A percentile compares a stretch with the other conserved stretches of the same genome.
These are phyloP conservation scores for Acyrthosiphon pisum DNA, from an alignment of 1,140 invertebrate species.

Conservation along the genomic window DNA sequence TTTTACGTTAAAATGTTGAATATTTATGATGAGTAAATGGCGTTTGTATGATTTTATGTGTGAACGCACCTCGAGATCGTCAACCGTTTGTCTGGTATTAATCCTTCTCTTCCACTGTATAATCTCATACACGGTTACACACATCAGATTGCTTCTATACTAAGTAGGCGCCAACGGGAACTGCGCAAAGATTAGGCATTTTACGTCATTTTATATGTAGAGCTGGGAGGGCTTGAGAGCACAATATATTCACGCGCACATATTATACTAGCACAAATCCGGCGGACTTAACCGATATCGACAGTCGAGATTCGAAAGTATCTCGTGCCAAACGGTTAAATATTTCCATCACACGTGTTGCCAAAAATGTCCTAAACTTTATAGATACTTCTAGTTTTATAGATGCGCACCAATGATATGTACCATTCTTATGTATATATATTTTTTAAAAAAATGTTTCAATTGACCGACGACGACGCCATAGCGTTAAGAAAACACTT, in stretches of 20 bases:
- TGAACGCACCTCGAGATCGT: neutral
- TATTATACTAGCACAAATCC: neutral
- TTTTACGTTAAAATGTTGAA: neutral
- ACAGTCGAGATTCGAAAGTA: neutral
- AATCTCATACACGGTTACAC: neutral
- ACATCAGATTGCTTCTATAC: neutral
- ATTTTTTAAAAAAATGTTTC: neutral
- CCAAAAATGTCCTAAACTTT: neutral
- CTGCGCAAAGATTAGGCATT: neutral
- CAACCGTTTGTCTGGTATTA: neutral
- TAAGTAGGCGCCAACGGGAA: neutral
- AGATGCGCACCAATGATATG: neutral
- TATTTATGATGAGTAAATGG: neutral
- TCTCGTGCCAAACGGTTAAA: neutral
- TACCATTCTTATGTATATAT: neutral
- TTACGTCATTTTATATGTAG: neutral
- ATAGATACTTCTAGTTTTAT: neutral
- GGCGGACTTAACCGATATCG: slow-evolving; percentile 1
- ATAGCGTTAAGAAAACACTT: neutral
- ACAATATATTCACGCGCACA: neutral
- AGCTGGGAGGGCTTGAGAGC: neutral
- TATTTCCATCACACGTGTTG: neutral
- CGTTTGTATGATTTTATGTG: neutral
- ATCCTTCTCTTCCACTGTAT: neutral
- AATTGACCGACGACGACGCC: neutral